Conservation (phyloP, 2,797 vertebrate genomes). For the Echeneis naucrates region DNA sequence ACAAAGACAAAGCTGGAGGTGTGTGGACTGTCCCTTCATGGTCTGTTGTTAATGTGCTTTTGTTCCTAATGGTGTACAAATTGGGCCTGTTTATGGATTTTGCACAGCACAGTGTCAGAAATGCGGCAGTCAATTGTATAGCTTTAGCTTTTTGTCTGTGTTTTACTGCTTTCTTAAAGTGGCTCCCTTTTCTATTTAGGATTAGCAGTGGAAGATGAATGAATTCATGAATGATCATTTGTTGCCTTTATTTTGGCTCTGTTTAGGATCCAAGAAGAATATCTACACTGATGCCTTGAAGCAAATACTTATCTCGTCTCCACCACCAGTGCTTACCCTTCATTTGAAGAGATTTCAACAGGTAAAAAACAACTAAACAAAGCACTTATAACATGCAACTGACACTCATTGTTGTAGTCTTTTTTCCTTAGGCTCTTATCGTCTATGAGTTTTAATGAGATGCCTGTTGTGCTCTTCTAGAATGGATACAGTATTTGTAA, state of each 20-base stretch:
- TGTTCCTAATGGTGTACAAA: neutral
- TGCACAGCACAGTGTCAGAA: neutral
- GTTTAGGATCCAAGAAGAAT: constrained; percentile 87
- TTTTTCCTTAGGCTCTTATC: neutral
- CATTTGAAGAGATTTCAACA: constrained; percentile 99
- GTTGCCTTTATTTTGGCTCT: constrained; percentile 19
- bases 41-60: neutral
- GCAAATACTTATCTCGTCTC: constrained; percentile 95
- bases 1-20: constrained; percentile 72
- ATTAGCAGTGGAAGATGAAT: no score
- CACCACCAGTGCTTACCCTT: constrained; percentile 93
- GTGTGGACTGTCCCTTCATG: neutral
- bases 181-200: no score
- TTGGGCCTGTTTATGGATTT: neutral
- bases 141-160: neutral
- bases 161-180: neutral
- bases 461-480: constrained; percentile 74
- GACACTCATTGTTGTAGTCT: neutral
- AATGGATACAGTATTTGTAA: constrained; percentile 93
- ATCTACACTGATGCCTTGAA: constrained; percentile 95
- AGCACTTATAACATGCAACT: no score
- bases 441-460: neutral
- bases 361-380: no score
- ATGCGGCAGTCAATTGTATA: neutral
- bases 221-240: no score